Conservation (phyloP, 1,140 invertebrate species). For the Euura lappo region DNA sequence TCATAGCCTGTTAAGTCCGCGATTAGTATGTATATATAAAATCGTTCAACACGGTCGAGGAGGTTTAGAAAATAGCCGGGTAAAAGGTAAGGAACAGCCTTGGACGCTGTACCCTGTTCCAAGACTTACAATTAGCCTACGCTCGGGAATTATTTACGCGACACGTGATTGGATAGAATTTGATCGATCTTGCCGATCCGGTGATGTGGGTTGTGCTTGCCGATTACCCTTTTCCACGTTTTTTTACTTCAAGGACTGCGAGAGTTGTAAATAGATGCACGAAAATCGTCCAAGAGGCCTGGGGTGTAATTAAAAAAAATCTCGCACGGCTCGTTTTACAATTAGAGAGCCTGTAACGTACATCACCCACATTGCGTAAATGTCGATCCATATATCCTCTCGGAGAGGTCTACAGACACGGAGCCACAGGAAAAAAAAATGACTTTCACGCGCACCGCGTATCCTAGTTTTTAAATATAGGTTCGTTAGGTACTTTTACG, state of each 20-base stretch:
- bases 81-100: constrained; percentile 8
- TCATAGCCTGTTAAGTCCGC: background rate
- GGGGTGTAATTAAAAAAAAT: background rate
- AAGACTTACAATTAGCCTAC: background rate
- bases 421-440: background rate
- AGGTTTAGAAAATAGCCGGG: background rate
- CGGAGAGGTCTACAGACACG: background rate
- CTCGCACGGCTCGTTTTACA: background rate
- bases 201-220: background rate
- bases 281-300: background rate
- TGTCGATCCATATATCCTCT: background rate
- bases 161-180: background rate
- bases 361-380: background rate
- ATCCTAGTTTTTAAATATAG: too few relatives aligned
- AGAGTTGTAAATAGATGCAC: background rate
- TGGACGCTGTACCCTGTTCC: constrained; percentile 10
- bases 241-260: background rate
- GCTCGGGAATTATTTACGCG: background rate
- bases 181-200: background rate
- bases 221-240: background rate
- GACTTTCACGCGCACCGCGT: background rate
- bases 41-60: background rate
- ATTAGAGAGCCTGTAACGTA: background rate
- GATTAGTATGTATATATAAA: background rate
- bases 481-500: too few relatives aligned